Conservation (phyloP, 2,888 invertebrate genomes). For the Pollenia amentaria region DNA sequence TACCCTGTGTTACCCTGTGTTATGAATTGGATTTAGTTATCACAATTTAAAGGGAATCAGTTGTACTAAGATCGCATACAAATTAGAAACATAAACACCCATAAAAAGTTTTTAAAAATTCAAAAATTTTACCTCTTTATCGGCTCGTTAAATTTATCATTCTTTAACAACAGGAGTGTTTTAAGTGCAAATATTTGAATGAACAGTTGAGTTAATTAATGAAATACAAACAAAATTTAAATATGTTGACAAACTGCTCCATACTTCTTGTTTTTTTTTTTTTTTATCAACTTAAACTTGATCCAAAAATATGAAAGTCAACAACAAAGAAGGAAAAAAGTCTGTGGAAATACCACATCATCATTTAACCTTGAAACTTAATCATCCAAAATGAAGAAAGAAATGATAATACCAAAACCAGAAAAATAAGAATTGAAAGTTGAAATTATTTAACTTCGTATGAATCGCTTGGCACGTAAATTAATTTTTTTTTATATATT, state of each 20-base stretch:
- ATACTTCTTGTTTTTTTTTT: not conserved
- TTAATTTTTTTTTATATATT: not conserved
- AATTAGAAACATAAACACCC: too few relatives aligned
- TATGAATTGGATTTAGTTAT: too few relatives aligned
- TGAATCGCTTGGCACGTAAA: not conserved
- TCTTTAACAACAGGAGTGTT: not conserved
- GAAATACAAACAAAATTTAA: not conserved
- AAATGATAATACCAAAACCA: not conserved
- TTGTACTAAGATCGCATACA: too few relatives aligned
- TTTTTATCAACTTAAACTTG: not conserved
- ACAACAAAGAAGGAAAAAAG: not conserved
- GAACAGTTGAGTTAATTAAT: conserved; percentile 2
- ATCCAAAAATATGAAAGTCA: conserved; percentile 28
- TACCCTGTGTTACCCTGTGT: too few relatives aligned
- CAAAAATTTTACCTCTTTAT: not conserved
- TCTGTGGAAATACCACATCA: conserved; percentile 6
- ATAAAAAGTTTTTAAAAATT: too few relatives aligned
- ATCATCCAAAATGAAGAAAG: not conserved
- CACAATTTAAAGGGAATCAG: too few relatives aligned
- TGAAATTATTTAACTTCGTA: not conserved
- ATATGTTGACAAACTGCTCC: not conserved
- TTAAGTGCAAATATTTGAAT: not conserved
- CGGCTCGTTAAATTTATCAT: not conserved
- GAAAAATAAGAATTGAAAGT: conserved; percentile 6
- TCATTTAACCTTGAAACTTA: conserved; percentile 41